Percentiles rank a stretch among this genome's conserved stretches.
Evolutionary conservation across 2,888 invertebrate species (phyloP).

Genomic region (Lepetodrilus schrolli): DNA sequence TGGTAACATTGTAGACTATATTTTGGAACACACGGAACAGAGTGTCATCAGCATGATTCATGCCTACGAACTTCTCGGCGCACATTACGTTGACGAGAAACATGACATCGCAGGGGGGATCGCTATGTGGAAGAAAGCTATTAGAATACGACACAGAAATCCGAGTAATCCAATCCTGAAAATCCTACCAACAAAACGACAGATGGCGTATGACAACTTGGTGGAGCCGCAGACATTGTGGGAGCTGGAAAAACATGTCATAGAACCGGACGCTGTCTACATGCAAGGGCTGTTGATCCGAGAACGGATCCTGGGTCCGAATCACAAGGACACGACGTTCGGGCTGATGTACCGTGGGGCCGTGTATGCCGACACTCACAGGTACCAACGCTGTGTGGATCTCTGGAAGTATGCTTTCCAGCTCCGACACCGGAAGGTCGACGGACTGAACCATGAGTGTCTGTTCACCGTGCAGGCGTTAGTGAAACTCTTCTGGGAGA

Average conservation of each 20-base stretch:
- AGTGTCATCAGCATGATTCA: constrained; percentile 84
- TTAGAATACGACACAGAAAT: constrained; percentile 78
- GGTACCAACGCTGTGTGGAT: constrained; percentile 88
- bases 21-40: constrained; percentile 81
- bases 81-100: constrained; percentile 91
- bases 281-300: constrained; percentile 91
- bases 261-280: constrained; percentile 60
- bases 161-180: constrained; percentile 45
- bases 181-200: constrained; percentile 40
- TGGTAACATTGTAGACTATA: constrained; percentile 78
- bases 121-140: constrained; percentile 85
- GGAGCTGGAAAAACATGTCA: constrained; percentile 50
- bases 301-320: constrained; percentile 88
- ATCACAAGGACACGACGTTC: constrained; percentile 91
- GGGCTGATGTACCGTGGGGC: constrained; percentile 78
- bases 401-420: constrained; percentile 89
- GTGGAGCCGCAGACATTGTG: constrained; percentile 53
- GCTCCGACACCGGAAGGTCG: constrained; percentile 86
- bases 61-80: constrained; percentile 90
- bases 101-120: constrained; percentile 79
- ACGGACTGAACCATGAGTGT: constrained; percentile 84
- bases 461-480: constrained; percentile 90
- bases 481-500: constrained; percentile 85
- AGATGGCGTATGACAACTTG: constrained; percentile 51
- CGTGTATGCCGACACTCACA: constrained; percentile 78